Base-by-base conservation (phyloP, 2,888 invertebrate genomes). In the Drosophila vallismaia region DNA sequence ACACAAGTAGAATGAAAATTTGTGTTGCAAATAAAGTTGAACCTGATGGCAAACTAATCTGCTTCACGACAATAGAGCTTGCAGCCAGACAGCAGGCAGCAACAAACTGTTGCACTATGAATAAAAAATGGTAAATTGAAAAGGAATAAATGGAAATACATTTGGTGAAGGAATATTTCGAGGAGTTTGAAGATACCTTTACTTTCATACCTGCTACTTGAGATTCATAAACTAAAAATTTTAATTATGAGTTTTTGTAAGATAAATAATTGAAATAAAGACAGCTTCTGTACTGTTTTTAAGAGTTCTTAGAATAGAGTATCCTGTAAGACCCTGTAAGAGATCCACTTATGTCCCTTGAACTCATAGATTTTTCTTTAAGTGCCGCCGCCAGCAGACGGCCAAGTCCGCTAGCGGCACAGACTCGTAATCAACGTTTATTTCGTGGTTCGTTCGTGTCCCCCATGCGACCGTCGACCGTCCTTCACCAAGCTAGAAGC, bases 11-110 rank as follows among this genome's bases (percentile, higher is more conserved):
- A 83, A 83, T 86, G 75, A 88, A 88, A 86, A 88, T 86, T 88
- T 84, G 84, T 86, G 84, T 86, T 84, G 84, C 86, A 88, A 83
- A 84, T 86, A 83, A 88, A 88, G 86, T 84, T 84, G 86, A 84
- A 88, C 83, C 88, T 88, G 77, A 88, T 84, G 83, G 88, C 88
- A 86, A 88, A 86, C 88, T 83, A 83, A 83, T 88, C 83, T 88
- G 83, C 83, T 88, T 88, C 82, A 83, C 86, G 88, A 88, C 83
- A 83, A 86, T 86, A 75, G 81, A 79, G 75, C 76, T 75, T 63
- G 71, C 68, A 80, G 69, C 69, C 66, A 76, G 67, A 62, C 53
- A 67, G 62, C 79, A 52, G 57, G 52, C 71, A 56, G 68, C 68
- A 49, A 50, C 51, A 52, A 66, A 52, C 52, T 42, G 40, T 7